These are phyloP conservation scores for Salvator merianae DNA, from an alignment of 2,113 vertebrate genomes.

Conservation along the genomic window DNA sequence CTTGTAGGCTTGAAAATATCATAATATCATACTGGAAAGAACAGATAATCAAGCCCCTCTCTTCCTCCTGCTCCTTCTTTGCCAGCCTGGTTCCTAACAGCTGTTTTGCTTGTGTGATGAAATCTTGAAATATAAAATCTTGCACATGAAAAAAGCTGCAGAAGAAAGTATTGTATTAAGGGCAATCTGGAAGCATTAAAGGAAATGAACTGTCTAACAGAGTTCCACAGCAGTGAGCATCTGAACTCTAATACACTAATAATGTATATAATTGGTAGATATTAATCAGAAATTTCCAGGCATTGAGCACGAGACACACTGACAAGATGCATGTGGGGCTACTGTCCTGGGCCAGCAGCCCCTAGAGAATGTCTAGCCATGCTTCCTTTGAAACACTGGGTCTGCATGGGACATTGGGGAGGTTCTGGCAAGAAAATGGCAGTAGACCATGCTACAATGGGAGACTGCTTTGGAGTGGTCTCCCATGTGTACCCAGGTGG, in stretches of 20 bases:
- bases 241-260: background rate
- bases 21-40: conserved; percentile 59
- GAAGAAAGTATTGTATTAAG: conserved; percentile 53
- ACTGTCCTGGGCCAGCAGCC: no score
- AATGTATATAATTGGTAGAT: background rate
- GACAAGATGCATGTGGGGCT: background rate
- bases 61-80: conserved; percentile 55
- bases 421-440: no score
- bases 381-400: no score
- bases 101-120: conserved; percentile 69
- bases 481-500: no score
- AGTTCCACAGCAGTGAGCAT: conserved; percentile 20
- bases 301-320: no score
- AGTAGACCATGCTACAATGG: no score
- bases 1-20: conserved; percentile 63
- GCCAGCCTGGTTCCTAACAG: conserved; percentile 57
- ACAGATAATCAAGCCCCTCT: background rate
- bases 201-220: conserved; percentile 27
- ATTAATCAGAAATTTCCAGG: background rate
- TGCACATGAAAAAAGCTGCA: conserved; percentile 49
- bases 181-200: conserved; percentile 44
- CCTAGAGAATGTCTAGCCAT: background rate
- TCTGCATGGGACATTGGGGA: no score
- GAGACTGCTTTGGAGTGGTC: no score
- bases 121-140: conserved; percentile 67